Evolutionary conservation across 2,797 vertebrate species (phyloP).

Genomic region (Halcyon chelicuti): DNA sequence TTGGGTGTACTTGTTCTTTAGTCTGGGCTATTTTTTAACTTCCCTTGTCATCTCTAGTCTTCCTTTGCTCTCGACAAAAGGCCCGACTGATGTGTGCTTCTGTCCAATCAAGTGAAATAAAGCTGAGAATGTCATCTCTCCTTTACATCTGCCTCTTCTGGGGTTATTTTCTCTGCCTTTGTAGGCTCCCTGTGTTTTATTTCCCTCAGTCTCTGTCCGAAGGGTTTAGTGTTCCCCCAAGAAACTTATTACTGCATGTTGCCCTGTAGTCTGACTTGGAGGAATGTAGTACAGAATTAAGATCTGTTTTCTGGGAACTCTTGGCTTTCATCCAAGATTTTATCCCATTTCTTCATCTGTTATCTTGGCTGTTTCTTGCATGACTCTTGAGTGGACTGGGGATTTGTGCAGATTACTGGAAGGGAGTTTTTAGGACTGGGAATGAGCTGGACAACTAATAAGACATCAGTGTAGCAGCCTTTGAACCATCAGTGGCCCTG

Average conservation of each 20-base stretch:
- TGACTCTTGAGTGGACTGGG: not conserved
- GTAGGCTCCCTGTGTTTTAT: not conserved
- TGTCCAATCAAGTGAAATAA: not conserved
- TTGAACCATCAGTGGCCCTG: not conserved
- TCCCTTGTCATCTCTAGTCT: not conserved
- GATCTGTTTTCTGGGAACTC: constrained; percentile 1
- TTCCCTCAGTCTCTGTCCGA: not conserved
- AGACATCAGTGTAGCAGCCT: not conserved
- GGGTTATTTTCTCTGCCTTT: not conserved
- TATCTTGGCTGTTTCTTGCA: not conserved
- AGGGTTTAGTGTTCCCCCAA: not conserved
- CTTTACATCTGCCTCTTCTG: not conserved
- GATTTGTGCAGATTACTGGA: not conserved
- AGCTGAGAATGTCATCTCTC: not conserved
- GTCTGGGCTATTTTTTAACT: not conserved
- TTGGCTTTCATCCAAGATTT: not conserved
- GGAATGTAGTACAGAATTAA: not conserved
- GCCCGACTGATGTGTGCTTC: not conserved
- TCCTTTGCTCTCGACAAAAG: not conserved
- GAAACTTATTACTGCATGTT: not conserved
- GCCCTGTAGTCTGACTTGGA: not conserved
- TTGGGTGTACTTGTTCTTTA: not conserved
- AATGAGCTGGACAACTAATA: not conserved
- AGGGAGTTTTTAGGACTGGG: not conserved
- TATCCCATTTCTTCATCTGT: not conserved